These are phyloP conservation scores for Cremastinae sp. DNA, from an alignment of 2,888 invertebrate genomes.

Conservation along the genomic window DNA sequence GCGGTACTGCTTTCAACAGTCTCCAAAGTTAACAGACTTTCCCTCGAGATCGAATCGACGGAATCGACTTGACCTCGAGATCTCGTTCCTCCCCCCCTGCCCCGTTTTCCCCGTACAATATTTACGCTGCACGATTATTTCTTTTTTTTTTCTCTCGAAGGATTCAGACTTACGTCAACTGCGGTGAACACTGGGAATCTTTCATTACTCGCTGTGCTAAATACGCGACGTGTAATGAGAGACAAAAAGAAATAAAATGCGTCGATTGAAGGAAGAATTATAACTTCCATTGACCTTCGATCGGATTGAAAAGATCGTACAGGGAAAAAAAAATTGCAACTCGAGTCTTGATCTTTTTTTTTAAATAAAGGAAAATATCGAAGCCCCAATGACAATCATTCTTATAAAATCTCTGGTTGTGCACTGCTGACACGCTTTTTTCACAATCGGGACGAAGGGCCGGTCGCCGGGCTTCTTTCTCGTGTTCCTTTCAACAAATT, in stretches of 20 bases:
- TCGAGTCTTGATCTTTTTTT: neutral
- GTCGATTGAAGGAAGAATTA: slow-evolving; percentile 14
- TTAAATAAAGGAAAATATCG: no score
- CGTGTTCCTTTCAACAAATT: slow-evolving; percentile 15
- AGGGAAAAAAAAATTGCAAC: neutral
- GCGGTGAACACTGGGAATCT: slow-evolving; percentile 10
- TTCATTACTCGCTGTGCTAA: slow-evolving; percentile 19
- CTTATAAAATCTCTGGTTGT: slow-evolving; percentile 35
- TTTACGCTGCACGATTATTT: slow-evolving; percentile 3
- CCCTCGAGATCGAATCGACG: neutral
- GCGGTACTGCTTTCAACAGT: neutral
- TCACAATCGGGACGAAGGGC: slow-evolving; percentile 5
- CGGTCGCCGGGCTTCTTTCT: neutral
- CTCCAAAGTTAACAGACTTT: slow-evolving; percentile 26
- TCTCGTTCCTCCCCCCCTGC: slow-evolving; percentile 14
- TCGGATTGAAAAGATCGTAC: slow-evolving; percentile 1
- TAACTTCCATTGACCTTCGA: slow-evolving; percentile 21
- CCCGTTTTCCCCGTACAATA: neutral
- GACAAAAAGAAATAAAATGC: slow-evolving; percentile 2
- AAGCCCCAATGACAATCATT: no score
- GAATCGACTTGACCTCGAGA: slow-evolving; percentile 47
- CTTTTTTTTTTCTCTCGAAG: neutral
- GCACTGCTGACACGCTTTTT: slow-evolving; percentile 40
- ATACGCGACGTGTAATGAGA: neutral
- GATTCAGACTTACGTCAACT: slow-evolving; percentile 16